phyloP scores from a whole-genome alignment of 2,888 invertebrate genomes.

The Torymus auratus region DNA sequence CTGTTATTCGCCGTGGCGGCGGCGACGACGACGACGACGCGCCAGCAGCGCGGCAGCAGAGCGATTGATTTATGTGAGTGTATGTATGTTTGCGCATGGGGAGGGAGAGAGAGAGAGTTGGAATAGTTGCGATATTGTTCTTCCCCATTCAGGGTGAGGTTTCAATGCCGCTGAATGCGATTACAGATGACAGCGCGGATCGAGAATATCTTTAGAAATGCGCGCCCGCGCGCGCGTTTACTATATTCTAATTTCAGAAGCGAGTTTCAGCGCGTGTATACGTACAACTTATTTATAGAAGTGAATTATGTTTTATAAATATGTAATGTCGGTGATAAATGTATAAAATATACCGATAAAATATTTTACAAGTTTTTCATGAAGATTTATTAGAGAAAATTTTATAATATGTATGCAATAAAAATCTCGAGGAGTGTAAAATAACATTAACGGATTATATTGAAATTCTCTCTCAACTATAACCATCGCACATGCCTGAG shows the following conservation, averaged over 20 bases:
- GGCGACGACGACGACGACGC: too few species aligned
- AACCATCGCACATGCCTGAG: background rate
- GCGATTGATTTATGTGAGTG: slow-evolving; percentile 43
- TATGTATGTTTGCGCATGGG: background rate
- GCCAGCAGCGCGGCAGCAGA: background rate
- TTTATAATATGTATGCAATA: too few species aligned
- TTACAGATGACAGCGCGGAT: slow-evolving; percentile 38
- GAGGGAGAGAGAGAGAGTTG: slow-evolving; percentile 10
- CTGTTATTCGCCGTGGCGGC: too few species aligned
- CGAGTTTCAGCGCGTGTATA: too few species aligned
- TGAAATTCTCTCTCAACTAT: slow-evolving; percentile 5
- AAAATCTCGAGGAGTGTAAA: background rate
- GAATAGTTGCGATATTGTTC: slow-evolving; percentile 44
- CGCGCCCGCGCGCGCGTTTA: background rate
- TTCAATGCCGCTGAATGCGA: slow-evolving; percentile 39
- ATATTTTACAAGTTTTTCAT: too few species aligned
- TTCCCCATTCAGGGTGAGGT: slow-evolving; percentile 28
- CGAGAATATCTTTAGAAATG: slow-evolving; percentile 39
- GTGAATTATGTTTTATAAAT: too few species aligned
- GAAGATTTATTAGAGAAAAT: too few species aligned
- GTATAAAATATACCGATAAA: too few species aligned
- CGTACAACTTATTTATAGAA: too few species aligned
- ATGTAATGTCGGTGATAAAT: too few species aligned
- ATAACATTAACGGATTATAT: slow-evolving; percentile 7
- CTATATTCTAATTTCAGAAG: slow-evolving; percentile 38